These are phyloP conservation scores for Babylonia areolata DNA, from an alignment of 1,140 invertebrate species.

Conservation along the genomic window DNA sequence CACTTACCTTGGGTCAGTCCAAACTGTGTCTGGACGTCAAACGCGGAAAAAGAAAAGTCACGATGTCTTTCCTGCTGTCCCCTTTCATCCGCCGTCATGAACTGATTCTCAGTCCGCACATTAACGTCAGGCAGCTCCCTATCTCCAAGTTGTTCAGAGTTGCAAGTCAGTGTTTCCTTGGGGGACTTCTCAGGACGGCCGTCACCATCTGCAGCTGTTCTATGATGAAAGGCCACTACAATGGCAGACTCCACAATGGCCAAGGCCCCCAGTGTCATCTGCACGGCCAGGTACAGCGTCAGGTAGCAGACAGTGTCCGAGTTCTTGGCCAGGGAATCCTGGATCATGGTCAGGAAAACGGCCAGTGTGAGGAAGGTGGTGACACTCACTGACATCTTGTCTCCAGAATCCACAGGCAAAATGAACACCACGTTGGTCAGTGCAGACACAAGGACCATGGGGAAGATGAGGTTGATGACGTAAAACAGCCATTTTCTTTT, in stretches of 20 bases:
- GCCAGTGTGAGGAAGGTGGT: conserved; percentile 47
- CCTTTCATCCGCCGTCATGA: too few relatives aligned
- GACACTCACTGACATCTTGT: conserved; percentile 45
- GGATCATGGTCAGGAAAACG: conserved; percentile 47
- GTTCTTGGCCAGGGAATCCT: conserved; percentile 38
- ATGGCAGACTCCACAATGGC: conserved; percentile 31
- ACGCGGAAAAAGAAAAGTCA: too few relatives aligned
- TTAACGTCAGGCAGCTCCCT: too few relatives aligned
- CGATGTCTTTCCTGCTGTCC: too few relatives aligned
- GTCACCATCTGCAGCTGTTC: too few relatives aligned
- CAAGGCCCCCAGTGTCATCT: conserved; percentile 35
- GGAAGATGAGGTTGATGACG: conserved; percentile 39
- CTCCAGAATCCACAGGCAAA: conserved; percentile 45
- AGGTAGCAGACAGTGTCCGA: conserved; percentile 44
- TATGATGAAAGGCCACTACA: conserved; percentile 15
- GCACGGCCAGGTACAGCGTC: conserved; percentile 37
- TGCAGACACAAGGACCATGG: conserved; percentile 38
- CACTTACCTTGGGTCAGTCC: too few relatives aligned
- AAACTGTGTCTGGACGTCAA: not conserved
- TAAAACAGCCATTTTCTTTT: conserved; percentile 26
- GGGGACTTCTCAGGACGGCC: too few relatives aligned
- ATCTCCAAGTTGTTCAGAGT: too few relatives aligned
- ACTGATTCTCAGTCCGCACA: too few relatives aligned
- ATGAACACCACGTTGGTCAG: conserved; percentile 44
- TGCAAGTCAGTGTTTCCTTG: not conserved